These are phyloP conservation scores for Eupithecia subfuscata DNA, from an alignment of 2,888 invertebrate genomes.

Conservation along the genomic window DNA sequence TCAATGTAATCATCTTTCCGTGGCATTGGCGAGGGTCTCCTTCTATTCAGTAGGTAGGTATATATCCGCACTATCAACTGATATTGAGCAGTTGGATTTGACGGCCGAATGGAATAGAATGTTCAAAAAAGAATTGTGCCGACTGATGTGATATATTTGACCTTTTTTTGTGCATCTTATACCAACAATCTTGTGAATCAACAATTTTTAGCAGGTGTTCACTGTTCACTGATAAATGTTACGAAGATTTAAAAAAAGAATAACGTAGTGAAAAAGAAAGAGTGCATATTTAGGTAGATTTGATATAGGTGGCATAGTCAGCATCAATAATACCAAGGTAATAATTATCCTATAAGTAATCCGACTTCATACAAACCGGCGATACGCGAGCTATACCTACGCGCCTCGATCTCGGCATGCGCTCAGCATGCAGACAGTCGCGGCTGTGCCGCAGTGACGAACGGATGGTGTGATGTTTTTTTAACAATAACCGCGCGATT, in stretches of 20 bases:
- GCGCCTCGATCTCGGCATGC: too few species aligned
- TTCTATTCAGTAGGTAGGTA: conserved; percentile 33
- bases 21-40: conserved; percentile 55
- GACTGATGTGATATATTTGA: background rate
- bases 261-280: background rate
- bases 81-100: conserved; percentile 39
- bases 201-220: background rate
- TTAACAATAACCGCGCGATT: too few species aligned
- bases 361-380: too few species aligned
- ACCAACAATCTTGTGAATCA: background rate
- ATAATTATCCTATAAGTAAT: too few species aligned
- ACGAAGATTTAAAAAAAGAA: background rate
- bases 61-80: background rate
- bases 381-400: too few species aligned
- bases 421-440: too few species aligned
- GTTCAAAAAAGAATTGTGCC: background rate
- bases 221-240: background rate
- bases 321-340: too few species aligned
- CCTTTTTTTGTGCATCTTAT: background rate
- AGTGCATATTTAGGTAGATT: background rate
- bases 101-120: conserved; percentile 22
- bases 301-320: background rate
- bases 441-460: too few species aligned
- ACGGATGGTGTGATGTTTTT: too few species aligned
- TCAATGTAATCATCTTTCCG: conserved; percentile 75